Evolutionary conservation across 2,113 vertebrate genomes (phyloP), one percentile per base, ranked within the genome.

Genomic region (Ochotona princeps): DNA sequence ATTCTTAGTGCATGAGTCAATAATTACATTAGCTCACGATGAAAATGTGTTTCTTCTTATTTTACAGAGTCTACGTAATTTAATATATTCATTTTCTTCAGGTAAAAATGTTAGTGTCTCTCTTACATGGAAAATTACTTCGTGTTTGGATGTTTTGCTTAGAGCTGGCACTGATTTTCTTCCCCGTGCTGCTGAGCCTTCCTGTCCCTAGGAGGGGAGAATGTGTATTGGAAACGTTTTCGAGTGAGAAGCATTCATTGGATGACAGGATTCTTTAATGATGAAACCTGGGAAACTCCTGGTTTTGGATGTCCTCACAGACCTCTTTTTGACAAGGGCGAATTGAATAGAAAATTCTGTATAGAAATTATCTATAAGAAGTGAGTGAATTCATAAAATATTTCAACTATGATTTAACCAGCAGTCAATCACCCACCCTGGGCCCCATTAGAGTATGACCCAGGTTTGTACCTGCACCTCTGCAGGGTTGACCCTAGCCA

Each of bases 1-100:
- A 80, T 51, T 44, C 67, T 89, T 80, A 91, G 35, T 26, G 10
- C 11, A 80, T 8, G 3, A 74, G 54, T 80, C 21, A 38, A 38
- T 78, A 17, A 49, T 78, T 70, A 72, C 82, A 26, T 78, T 87
- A 17, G 5, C 14, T 72, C 23, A 87, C 1, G 35, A 0, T 30
- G 32, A 60, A 69, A 82, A 61, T 49, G 85, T 70, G 28, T 81
- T 94, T 76, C 51, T 74, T 70, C 18, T 83, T 82, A 26, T 92
- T 83, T 73, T 66, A 72, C 32, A 66, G 30, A 79, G 0, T 83
- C 49, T 32, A 76, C 47, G 66, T 76, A 60, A 69, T 67, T 67
- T 81, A 86, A 69, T 72, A n/a, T 57, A 60, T 65, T 87, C 0
- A 57, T 90, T 78, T 93, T 75, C 38, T 74, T 70, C n/a, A 82